These are phyloP conservation scores for Clarias gariepinus DNA, from an alignment of 2,113 vertebrate genomes.

Conservation along the genomic window DNA sequence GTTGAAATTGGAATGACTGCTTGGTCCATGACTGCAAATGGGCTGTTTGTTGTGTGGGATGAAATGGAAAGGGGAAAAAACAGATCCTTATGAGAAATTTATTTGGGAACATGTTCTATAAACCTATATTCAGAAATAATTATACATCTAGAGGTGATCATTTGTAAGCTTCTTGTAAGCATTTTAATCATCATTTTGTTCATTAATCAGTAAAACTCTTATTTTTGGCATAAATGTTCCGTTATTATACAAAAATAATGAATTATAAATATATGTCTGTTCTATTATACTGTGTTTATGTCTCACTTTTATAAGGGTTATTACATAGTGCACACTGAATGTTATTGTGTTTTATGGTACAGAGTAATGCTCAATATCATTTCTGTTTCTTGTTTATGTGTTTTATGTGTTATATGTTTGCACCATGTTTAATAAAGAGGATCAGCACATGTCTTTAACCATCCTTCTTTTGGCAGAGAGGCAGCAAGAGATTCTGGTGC, in stretches of 20 bases:
- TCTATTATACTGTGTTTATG: background rate
- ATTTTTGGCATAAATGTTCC: too few relatives aligned
- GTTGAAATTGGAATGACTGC: conserved; percentile 41
- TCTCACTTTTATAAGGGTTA: background rate
- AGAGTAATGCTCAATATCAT: too few relatives aligned
- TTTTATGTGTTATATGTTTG: too few relatives aligned
- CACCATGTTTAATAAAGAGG: too few relatives aligned
- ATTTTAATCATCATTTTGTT: background rate
- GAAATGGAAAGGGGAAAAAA: background rate
- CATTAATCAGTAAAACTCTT: too few relatives aligned
- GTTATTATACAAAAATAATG: background rate
- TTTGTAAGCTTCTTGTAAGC: background rate
- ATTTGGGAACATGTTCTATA: background rate
- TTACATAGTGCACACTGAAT: too few relatives aligned
- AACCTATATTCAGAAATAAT: background rate
- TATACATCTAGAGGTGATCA: background rate
- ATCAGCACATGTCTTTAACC: too few relatives aligned
- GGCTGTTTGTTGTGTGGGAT: background rate
- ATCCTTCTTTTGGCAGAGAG: too few relatives aligned
- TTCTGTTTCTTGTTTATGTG: too few relatives aligned
- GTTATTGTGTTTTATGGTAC: too few relatives aligned
- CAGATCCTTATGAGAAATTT: background rate
- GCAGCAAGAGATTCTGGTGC: too few relatives aligned
- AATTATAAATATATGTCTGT: background rate
- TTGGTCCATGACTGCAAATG: conserved; percentile 11